Evolutionary conservation across 2,888 invertebrate genomes (phyloP).

Genomic region (Orchesellides sinensis): DNA sequence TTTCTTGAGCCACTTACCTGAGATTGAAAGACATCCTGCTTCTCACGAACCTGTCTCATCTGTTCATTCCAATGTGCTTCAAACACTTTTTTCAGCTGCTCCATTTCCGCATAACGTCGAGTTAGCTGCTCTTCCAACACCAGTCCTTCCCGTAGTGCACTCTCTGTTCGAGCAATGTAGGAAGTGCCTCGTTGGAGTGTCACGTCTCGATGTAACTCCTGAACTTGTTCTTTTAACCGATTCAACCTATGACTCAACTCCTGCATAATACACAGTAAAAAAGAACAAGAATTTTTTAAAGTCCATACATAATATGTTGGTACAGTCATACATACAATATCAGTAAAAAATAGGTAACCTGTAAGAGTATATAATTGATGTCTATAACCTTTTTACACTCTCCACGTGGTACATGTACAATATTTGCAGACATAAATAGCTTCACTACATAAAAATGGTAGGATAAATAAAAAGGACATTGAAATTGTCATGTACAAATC

Average conservation of each 20-base stretch:
- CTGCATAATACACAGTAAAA: conserved; percentile 75
- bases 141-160: conserved; percentile 81
- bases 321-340: not conserved
- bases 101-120: conserved; percentile 81
- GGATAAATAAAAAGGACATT: conserved; percentile 10
- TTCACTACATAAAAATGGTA: not conserved
- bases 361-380: not conserved
- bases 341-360: not conserved
- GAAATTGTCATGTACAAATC: conserved; percentile 38
- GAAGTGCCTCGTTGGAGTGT: conserved; percentile 81
- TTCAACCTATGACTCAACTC: conserved; percentile 82
- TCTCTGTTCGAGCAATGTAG: conserved; percentile 76
- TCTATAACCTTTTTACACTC: not conserved
- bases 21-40: conserved; percentile 83
- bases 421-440: conserved; percentile 11
- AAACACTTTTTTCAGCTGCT: conserved; percentile 81
- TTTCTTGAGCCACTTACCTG: conserved; percentile 77
- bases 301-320: not conserved
- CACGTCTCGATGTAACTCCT: conserved; percentile 85
- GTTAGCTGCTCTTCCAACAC: conserved; percentile 81
- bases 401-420: not conserved
- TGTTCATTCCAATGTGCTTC: conserved; percentile 86
- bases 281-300: conserved; percentile 40
- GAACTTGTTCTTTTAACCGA: conserved; percentile 82
- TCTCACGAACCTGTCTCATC: conserved; percentile 83